Evolutionary conservation across 2,888 invertebrate species (phyloP), one percentile per base, ranked within the genome.

Genomic region (Adela reaumurella): DNA sequence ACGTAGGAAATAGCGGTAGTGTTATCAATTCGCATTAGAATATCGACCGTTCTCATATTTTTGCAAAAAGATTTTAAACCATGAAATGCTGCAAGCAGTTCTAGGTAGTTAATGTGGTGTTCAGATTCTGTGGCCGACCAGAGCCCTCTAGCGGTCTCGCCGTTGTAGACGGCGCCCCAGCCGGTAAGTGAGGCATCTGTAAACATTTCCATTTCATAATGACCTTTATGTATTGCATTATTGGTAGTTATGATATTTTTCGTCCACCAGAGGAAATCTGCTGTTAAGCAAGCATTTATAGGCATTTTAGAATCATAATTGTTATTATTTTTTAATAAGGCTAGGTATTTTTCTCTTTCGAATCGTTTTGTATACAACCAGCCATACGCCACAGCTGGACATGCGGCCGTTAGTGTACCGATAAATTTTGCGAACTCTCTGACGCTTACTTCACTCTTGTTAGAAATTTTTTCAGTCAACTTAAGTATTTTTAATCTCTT

Each of bases 331-430:
- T n/a, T n/a, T n/a, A n/a, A n/a, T n/a, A n/a, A n/a, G n/a, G n/a
- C n/a, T n/a, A n/a, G n/a, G n/a, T n/a, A n/a, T n/a, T n/a, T n/a
- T n/a, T n/a, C n/a, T n/a, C n/a, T n/a, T n/a, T n/a, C n/a, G n/a
- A n/a, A 47, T 11, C 14, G 51, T 52, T 8, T 51, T 55, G 17
- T 54, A 53, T 1, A n/a, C n/a, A 51, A 17, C 52, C 43, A 50
- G 10, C 55, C 51, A 42, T 55, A 53, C 6, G 19, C 46, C 1
- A 48, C 20, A 1, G 53, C 55, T 16, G 53, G 52, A 14, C 53
- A 55, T n/a, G n/a, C n/a, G n/a, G n/a, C n/a, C n/a, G n/a, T n/a
- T n/a, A n/a, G n/a, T n/a, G n/a, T n/a, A n/a, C n/a, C n/a, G n/a
- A n/a, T n/a, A n/a, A n/a, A n/a, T n/a, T n/a, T n/a, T n/a, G n/a